phyloP scores from a whole-genome alignment of 1,140 invertebrate species.

The Hormaphis cornu region DNA sequence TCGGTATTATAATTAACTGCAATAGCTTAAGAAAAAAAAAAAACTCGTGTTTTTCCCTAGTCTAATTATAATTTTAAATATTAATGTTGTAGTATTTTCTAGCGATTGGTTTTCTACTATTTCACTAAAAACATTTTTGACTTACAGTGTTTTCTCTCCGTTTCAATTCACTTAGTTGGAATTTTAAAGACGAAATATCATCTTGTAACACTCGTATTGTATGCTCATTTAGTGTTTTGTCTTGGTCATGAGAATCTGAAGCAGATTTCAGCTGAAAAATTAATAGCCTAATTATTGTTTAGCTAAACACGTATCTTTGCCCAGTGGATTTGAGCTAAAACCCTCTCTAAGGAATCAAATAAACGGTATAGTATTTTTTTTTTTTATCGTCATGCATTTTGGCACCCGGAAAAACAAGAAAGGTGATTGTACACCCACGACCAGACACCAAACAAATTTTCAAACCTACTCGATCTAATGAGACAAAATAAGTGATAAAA shows the following conservation, averaged over 20 bases:
- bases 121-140: neutral
- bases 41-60: neutral
- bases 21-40: neutral
- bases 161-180: conserved; percentile 54
- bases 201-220: conserved; percentile 57
- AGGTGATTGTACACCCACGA: too few relatives aligned
- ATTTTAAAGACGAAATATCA: conserved; percentile 60
- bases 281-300: neutral
- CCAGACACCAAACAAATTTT: too few relatives aligned
- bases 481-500: too few relatives aligned
- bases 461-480: too few relatives aligned
- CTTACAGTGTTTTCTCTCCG: conserved; percentile 9
- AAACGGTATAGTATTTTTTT: too few relatives aligned
- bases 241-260: conserved; percentile 57
- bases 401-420: too few relatives aligned
- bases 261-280: conserved; percentile 47
- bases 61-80: too few relatives aligned
- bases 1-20: neutral
- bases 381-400: neutral
- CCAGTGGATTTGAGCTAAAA: too few relatives aligned
- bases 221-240: conserved; percentile 58
- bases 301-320: too few relatives aligned
- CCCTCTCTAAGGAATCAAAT: too few relatives aligned
- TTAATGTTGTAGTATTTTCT: too few relatives aligned
- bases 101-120: too few relatives aligned